Percentiles rank a stretch among this genome's conserved stretches.
phyloP scores from a whole-genome alignment of 2,888 invertebrate species.

The Leptopilina myrica region DNA sequence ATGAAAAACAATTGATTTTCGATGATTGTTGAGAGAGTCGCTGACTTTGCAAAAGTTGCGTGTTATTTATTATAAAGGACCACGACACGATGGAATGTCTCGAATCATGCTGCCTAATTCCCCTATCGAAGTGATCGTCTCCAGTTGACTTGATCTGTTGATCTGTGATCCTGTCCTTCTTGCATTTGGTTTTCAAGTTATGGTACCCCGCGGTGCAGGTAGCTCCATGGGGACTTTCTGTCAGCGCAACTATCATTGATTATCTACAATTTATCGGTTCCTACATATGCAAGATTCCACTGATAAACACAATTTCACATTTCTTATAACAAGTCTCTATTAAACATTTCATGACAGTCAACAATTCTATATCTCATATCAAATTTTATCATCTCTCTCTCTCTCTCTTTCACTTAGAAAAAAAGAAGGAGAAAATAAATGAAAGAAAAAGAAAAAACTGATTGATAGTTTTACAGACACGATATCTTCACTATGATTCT shows the following conservation, averaged over 20 bases:
- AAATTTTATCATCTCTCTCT: neutral
- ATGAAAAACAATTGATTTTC: neutral
- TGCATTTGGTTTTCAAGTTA: slow-evolving; percentile 55
- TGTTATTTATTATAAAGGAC: slow-evolving; percentile 56
- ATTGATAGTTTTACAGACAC: no score
- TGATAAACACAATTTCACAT: slow-evolving; percentile 7
- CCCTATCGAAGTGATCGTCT: slow-evolving; percentile 63
- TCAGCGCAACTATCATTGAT: slow-evolving; percentile 56
- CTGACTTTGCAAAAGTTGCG: slow-evolving; percentile 49
- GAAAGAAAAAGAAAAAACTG: neutral
- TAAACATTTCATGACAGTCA: slow-evolving; percentile 29
- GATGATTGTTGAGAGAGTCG: neutral
- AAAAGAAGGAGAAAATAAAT: neutral
- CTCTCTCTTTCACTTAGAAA: no score
- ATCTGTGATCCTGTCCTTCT: slow-evolving; percentile 62
- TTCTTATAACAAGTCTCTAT: slow-evolving; percentile 29
- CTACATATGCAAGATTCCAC: slow-evolving; percentile 7
- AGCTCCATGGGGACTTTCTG: slow-evolving; percentile 65
- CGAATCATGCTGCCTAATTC: slow-evolving; percentile 73
- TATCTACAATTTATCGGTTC: slow-evolving; percentile 24
- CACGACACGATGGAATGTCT: slow-evolving; percentile 65
- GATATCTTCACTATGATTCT: no score
- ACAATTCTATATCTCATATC: neutral
- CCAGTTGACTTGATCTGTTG: slow-evolving; percentile 56
- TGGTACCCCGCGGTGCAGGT: slow-evolving; percentile 66